Evolutionary conservation across 2,888 invertebrate genomes (phyloP).

Genomic region (Oligia latruncula): DNA sequence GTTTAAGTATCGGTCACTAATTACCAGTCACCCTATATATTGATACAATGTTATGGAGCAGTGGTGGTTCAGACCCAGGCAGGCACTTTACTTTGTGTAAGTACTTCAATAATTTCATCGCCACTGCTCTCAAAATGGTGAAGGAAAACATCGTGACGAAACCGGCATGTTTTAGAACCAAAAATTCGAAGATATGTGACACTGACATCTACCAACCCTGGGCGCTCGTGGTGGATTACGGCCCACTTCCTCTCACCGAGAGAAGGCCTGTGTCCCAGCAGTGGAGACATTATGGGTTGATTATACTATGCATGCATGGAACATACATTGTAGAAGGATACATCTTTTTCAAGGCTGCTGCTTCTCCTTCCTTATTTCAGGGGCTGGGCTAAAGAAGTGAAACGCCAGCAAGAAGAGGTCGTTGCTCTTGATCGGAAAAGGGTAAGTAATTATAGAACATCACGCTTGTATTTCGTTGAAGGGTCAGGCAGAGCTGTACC

Average conservation of each 20-base stretch:
- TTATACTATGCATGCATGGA: neutral
- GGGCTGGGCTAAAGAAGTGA: constrained; percentile 82
- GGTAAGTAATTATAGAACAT: constrained; percentile 64
- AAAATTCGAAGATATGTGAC: neutral
- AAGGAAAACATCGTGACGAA: neutral
- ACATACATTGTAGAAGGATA: neutral
- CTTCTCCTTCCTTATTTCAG: constrained; percentile 68
- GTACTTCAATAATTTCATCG: too few species aligned
- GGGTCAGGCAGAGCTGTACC: too few species aligned
- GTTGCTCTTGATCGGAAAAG: constrained; percentile 71
- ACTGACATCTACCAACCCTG: neutral
- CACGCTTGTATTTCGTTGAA: too few species aligned
- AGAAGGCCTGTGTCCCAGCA: neutral
- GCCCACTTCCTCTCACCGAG: neutral
- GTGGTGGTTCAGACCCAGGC: too few species aligned
- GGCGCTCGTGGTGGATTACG: neutral
- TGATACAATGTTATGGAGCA: neutral
- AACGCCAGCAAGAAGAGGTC: constrained; percentile 78
- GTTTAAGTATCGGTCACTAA: too few species aligned
- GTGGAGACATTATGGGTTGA: neutral
- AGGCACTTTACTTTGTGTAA: too few species aligned
- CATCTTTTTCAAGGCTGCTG: too few species aligned
- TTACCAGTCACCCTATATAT: too few species aligned
- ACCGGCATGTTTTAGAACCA: too few species aligned
- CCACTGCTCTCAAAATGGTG: neutral